A percentile compares a stretch with the other conserved stretches of the same genome.
Conservation (phyloP, 2,888 invertebrate genomes). For the Spialia ferax region DNA sequence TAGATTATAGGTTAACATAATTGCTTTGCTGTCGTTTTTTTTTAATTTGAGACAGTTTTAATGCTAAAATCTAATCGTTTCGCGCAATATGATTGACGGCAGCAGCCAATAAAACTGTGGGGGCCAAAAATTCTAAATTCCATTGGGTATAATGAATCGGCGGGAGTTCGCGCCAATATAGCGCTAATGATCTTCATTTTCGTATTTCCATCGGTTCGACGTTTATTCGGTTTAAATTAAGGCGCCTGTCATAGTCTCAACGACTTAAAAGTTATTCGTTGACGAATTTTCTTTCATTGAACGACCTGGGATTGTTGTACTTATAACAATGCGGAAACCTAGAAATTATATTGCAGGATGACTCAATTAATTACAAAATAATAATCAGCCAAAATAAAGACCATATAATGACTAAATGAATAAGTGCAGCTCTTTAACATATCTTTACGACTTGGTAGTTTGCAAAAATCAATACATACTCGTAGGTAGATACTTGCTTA, state of each 20-base stretch:
- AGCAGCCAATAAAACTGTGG: slow-evolving; percentile 59
- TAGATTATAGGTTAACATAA: too few species aligned
- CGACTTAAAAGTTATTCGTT: too few species aligned
- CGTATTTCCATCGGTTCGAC: slow-evolving; percentile 78
- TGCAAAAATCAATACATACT: too few species aligned
- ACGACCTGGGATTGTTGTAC: too few species aligned
- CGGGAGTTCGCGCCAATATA: slow-evolving; percentile 66
- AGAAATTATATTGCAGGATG: too few species aligned
- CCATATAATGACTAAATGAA: not conserved
- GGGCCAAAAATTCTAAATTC: slow-evolving; percentile 61
- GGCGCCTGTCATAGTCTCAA: slow-evolving; percentile 1
- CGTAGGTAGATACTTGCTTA: too few species aligned
- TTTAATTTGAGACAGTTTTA: slow-evolving; percentile 51
- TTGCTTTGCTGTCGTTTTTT: slow-evolving; percentile 66
- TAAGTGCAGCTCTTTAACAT: not conserved
- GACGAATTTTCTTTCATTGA: too few species aligned
- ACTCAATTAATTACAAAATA: too few species aligned
- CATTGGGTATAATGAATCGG: slow-evolving; percentile 71
- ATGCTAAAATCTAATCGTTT: slow-evolving; percentile 56
- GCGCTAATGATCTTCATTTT: slow-evolving; percentile 84
- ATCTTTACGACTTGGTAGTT: not conserved
- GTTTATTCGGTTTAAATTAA: slow-evolving; percentile 84
- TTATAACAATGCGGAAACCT: too few species aligned
- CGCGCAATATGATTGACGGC: slow-evolving; percentile 58
- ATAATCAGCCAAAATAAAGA: not conserved